These are phyloP conservation scores for Eulimnadia texana DNA, from an alignment of 1,140 invertebrate genomes.

Conservation along the genomic window DNA sequence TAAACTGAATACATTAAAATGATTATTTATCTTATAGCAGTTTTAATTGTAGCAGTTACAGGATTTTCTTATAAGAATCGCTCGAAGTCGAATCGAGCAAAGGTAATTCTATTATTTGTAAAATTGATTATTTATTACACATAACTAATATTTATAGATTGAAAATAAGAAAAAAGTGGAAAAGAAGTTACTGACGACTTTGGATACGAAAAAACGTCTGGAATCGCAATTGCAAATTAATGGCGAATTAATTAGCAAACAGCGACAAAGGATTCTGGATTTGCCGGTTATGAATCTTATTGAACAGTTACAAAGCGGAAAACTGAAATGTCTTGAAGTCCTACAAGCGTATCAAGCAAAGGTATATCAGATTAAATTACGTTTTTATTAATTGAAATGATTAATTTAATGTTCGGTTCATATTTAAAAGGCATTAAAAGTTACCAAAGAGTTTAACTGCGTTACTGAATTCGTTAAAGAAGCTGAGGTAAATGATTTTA, in stretches of 20 bases:
- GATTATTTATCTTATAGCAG: no score
- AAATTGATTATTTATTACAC: no score
- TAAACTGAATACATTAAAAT: no score
- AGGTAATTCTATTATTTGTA: no score
- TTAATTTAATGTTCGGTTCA: conserved; percentile 8
- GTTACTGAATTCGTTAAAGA: conserved; percentile 27
- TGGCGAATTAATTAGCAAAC: neutral
- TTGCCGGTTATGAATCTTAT: neutral
- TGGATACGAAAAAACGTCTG: no score
- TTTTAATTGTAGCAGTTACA: no score
- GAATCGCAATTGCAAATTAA: neutral
- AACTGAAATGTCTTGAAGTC: conserved; percentile 6
- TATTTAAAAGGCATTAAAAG: conserved; percentile 24
- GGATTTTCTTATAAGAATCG: no score
- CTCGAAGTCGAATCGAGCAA: no score
- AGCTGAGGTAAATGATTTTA: conserved; percentile 18
- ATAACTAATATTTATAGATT: no score
- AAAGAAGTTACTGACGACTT: no score
- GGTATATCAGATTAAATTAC: neutral
- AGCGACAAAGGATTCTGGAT: neutral
- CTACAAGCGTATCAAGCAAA: conserved; percentile 17
- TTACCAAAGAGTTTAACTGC: conserved; percentile 25
- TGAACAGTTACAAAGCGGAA: conserved; percentile 1
- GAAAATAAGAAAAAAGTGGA: neutral
- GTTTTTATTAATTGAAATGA: neutral